Evolutionary conservation across 2,888 invertebrate species (phyloP).

Genomic region (Perithous albicinctus): DNA sequence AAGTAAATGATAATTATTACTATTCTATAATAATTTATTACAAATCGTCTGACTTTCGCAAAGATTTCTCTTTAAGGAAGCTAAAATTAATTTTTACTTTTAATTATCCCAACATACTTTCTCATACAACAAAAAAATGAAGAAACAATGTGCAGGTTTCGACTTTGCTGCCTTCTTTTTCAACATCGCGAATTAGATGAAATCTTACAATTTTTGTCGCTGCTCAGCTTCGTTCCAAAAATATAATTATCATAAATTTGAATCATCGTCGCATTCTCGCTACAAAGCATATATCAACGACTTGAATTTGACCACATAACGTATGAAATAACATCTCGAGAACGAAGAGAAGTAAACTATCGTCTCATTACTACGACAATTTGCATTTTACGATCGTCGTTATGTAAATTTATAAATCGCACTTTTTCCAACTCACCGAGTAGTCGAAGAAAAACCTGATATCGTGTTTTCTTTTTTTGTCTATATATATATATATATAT

Average conservation of each 20-base stretch:
- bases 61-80: too few species aligned
- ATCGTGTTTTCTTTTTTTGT: background rate
- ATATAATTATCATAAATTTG: background rate
- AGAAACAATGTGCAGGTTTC: too few species aligned
- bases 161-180: too few species aligned
- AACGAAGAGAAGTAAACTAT: background rate
- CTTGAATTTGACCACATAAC: background rate
- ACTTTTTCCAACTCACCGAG: background rate
- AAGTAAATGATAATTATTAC: too few species aligned
- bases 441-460: background rate
- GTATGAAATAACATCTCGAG: background rate
- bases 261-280: background rate
- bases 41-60: too few species aligned
- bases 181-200: background rate
- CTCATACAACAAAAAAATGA: too few species aligned
- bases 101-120: too few species aligned
- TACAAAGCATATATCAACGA: background rate
- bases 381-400: conserved; percentile 39
- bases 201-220: background rate
- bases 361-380: conserved; percentile 18
- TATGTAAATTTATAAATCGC: conserved; percentile 39
- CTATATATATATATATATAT: too few species aligned
- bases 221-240: background rate
- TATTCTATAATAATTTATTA: too few species aligned
- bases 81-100: too few species aligned